phyloP scores from a whole-genome alignment of 2,113 vertebrate genomes.

The Leucoraja erinaceus region DNA sequence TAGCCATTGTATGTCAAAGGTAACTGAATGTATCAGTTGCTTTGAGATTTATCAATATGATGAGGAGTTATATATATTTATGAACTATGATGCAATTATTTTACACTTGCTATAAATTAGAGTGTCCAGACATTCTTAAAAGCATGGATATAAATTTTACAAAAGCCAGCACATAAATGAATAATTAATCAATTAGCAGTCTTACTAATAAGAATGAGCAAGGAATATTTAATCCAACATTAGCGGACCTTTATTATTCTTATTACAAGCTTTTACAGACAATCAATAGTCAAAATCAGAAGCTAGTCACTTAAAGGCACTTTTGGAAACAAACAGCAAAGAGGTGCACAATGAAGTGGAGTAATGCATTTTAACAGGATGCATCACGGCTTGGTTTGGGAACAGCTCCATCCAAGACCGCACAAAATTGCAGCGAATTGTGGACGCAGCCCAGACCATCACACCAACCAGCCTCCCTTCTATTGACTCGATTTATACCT shows the following conservation, averaged over 20 bases:
- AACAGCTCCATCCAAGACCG: too few species aligned
- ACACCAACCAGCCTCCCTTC: too few species aligned
- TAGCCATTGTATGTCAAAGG: neutral
- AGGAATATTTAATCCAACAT: neutral
- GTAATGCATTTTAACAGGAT: neutral
- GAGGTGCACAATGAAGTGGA: neutral
- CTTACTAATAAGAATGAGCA: neutral
- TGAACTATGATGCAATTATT: neutral
- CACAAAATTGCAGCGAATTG: too few species aligned
- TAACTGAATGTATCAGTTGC: neutral
- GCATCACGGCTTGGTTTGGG: too few species aligned
- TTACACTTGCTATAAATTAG: neutral
- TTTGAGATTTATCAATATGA: neutral
- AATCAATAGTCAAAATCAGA: neutral
- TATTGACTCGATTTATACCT: too few species aligned
- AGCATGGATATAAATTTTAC: neutral
- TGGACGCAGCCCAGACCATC: too few species aligned
- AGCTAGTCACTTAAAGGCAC: neutral
- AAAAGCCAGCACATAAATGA: slow-evolving; percentile 14
- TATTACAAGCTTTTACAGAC: neutral
- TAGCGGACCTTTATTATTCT: neutral
- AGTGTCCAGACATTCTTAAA: neutral
- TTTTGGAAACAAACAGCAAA: neutral
- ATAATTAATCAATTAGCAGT: neutral
- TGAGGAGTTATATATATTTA: neutral